These are phyloP conservation scores for Pachypanchax playfairii DNA, from an alignment of 2,113 vertebrate genomes.

Conservation along the genomic window DNA sequence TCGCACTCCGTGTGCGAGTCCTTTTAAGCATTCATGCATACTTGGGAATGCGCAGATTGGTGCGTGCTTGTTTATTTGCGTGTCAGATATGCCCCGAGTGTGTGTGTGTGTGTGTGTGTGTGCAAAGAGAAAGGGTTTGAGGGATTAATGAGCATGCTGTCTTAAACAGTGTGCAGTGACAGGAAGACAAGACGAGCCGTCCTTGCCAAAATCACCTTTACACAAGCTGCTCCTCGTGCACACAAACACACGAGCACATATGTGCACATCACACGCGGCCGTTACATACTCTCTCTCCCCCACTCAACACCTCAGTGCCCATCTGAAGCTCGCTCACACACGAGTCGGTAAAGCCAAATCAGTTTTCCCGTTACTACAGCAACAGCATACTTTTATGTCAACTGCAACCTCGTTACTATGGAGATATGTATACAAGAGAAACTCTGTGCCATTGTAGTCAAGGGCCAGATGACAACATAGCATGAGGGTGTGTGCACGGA, in stretches of 20 bases:
- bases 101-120: slow-evolving; percentile 21
- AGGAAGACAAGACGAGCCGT: slow-evolving; percentile 69
- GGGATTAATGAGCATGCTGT: slow-evolving; percentile 75
- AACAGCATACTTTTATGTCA: slow-evolving; percentile 97
- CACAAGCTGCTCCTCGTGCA: slow-evolving; percentile 38
- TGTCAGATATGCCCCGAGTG: slow-evolving; percentile 38
- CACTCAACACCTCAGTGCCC: slow-evolving; percentile 52
- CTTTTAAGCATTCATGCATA: slow-evolving; percentile 55
- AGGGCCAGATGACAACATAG: slow-evolving; percentile 91
- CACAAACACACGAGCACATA: slow-evolving; percentile 6
- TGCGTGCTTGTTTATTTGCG: slow-evolving; percentile 43
- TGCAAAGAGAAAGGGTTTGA: slow-evolving; percentile 52
- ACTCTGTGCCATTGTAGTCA: slow-evolving; percentile 88
- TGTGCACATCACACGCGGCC: slow-evolving; percentile 21
- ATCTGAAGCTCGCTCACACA: slow-evolving; percentile 33
- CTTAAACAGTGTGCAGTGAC: slow-evolving; percentile 73
- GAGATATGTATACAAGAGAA: slow-evolving; percentile 94
- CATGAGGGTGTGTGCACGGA: slow-evolving; percentile 55
- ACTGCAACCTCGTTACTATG: slow-evolving; percentile 92
- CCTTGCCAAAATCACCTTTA: slow-evolving; percentile 74
- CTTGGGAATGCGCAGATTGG: slow-evolving; percentile 14
- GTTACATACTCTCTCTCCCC: slow-evolving; percentile 37
- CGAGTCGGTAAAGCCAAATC: slow-evolving; percentile 84
- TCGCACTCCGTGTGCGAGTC: slow-evolving; percentile 18
- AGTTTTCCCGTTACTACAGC: slow-evolving; percentile 92